These are phyloP conservation scores for pig (Sus scrofa) DNA, from an alignment of 2,113 vertebrate species.

Conservation along the genomic window DNA sequence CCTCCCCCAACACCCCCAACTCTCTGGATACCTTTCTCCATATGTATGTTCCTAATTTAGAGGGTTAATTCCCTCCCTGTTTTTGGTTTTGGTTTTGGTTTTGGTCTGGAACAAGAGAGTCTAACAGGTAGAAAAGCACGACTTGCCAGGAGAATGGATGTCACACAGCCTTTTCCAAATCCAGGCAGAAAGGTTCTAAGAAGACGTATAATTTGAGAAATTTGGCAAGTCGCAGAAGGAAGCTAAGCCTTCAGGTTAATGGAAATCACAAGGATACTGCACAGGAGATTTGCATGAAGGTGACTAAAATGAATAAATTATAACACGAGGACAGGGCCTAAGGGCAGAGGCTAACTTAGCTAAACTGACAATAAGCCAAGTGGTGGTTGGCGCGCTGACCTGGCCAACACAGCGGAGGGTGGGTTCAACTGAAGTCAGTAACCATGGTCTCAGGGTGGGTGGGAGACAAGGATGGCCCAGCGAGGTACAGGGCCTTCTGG, in stretches of 20 bases:
- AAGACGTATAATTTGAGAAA: not conserved
- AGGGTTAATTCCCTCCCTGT: not conserved
- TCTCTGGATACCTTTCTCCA: not conserved
- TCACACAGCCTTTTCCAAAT: not conserved
- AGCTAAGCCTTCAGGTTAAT: conserved; percentile 36
- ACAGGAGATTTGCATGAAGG: conserved; percentile 43
- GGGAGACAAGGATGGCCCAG: conserved; percentile 20
- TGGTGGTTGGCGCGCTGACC: not conserved
- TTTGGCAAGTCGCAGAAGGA: not conserved
- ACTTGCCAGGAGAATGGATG: not conserved
- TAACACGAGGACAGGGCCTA: not conserved
- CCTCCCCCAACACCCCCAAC: not conserved
- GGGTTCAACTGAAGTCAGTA: not conserved
- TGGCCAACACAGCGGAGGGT: rapidly evolving
- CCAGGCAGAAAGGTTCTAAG: not conserved
- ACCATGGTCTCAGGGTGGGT: not conserved
- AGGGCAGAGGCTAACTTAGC: conserved; percentile 26
- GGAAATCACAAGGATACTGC: not conserved
- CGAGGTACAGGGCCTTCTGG: not conserved
- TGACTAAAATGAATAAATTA: conserved; percentile 19
- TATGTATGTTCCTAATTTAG: conserved; percentile 28
- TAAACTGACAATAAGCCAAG: not conserved
- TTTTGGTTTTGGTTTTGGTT: too few species aligned
- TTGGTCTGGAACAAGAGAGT: not conserved
- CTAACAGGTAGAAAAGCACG: not conserved